Evolutionary conservation across 2,888 invertebrate species (phyloP), one percentile per base, ranked within the genome.

Genomic region (Andrena praecox): DNA sequence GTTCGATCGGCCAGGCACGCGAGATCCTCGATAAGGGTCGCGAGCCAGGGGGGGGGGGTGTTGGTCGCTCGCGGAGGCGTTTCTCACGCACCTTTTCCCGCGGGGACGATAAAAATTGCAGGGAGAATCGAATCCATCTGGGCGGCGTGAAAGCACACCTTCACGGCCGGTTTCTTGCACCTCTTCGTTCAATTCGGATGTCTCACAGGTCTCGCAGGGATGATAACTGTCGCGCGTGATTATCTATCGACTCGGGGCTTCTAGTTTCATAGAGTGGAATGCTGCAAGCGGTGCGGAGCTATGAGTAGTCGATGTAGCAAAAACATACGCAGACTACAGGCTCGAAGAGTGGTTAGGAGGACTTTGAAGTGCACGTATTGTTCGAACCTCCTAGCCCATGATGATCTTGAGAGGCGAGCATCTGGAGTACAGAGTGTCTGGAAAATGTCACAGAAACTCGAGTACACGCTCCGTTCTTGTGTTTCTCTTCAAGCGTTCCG

Each of bases 1-100:
- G 77, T 7, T 69, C 63, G n/a, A 67, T 50, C 69, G 16, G 16
- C 7, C 27, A 42, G 12, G 52, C 63, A 66, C 52, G 64, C 62
- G 77, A 77, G 80, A 80, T 82, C 35, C 6, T 16, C 29, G 81
- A 82, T 82, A 82, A 82, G 54, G 62, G 66, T 54, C 54, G 80
- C 50, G 42, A 10, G 42, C 20, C 52, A 31, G 60, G 5, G 54
- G 31, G 54, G 77, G 42, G 31, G 54, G 77, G 42, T 16, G 42
- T 16, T 42, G 42, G 60, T 78, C 63, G 64, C 64, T 63, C 50
- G 70, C 35, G 20, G 31, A 71, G 74, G 66, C 54, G 50, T 69
- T 79, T 75, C 81, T 73, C 74, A 67, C 69, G 73, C 69, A 62
- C 33, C 54, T 54, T 64, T 75, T 42, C 29, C n/a, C 7, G 33